phyloP scores from a whole-genome alignment of 1,140 invertebrate species.

The Drosophila nannoptera region DNA sequence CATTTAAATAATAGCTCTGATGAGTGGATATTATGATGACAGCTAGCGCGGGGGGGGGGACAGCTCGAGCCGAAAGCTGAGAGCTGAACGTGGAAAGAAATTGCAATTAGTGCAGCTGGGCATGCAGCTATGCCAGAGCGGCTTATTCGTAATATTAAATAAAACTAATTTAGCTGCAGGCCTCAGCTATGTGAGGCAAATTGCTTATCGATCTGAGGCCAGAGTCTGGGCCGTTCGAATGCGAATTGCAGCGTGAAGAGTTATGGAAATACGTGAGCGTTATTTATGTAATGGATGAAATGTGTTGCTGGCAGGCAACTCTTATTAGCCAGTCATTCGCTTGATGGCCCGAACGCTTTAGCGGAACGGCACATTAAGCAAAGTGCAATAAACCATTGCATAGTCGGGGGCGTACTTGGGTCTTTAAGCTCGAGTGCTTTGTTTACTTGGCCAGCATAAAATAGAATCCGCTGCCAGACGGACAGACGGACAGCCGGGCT shows the following conservation, averaged over 20 bases:
- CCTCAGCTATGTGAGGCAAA: neutral
- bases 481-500: constrained; percentile 13
- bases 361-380: constrained; percentile 33
- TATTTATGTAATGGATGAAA: too few species aligned
- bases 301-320: neutral
- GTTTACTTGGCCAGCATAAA: constrained; percentile 43
- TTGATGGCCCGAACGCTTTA: constrained; percentile 24
- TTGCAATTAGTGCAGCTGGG: too few species aligned
- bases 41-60: too few species aligned
- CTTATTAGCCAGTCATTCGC: constrained; percentile 24
- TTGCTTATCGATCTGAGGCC: constrained; percentile 17
- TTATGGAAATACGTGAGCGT: too few species aligned
- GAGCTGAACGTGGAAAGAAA: too few species aligned
- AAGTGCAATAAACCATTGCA: constrained; percentile 46
- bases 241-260: too few species aligned
- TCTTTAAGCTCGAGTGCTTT: constrained; percentile 56
- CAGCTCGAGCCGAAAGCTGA: too few species aligned
- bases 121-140: neutral
- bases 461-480: constrained; percentile 28
- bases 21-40: neutral
- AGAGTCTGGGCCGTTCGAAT: too few species aligned
- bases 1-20: constrained; percentile 48
- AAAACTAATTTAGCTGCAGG: neutral
- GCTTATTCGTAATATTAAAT: neutral
- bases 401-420: constrained; percentile 10